Evolutionary conservation across 2,797 vertebrate species (phyloP), one percentile per base, ranked within the genome.

Genomic region (Furcifer pardalis): DNA sequence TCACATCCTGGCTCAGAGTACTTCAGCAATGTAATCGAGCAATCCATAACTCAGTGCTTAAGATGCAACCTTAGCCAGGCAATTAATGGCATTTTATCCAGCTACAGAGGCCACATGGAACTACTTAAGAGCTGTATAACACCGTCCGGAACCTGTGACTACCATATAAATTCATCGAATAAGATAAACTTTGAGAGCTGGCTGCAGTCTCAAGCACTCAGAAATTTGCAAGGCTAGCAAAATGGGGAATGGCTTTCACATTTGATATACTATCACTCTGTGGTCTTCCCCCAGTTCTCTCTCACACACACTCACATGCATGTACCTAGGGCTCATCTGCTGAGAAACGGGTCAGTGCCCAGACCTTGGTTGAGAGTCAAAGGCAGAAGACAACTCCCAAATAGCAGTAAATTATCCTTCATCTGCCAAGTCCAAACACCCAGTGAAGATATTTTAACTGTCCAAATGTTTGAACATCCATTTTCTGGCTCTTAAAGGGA

Each of bases 61-160:
- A 94, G 94, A 93, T 93, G 93, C 93, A 94, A 93, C 91, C 90
- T 91, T 94, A 93, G 94, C 93, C 91, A 92, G 92, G 91, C 93
- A 93, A 94, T 94, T 94, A 94, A 94, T 94, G 93, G 88, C 5
- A 0, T 71, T 91, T 94, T 94, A 94, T 94, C 89, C 90, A 90
- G 86, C 94, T 90, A 62, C 88, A 88, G 94, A 88, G 93, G 85
- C 90, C 88, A 82, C 90, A 0, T 35, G 87, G 69, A 92, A 91
- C 91, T 90, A 92, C 92, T 92, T 91, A 76, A 90, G 91, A 92
- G 90, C 84, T 86, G 81, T 93, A 90, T 89, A 91, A 92, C 87
- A 92, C 89, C 86, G 90, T 69, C 83, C 87, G 86, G 86, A 90
- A 71, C 91, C 91, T 78, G 3, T 71, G 89, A 80, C 73, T 88